Base-by-base conservation (phyloP, 1,140 invertebrate genomes). In the Helicoverpa armigera region DNA sequence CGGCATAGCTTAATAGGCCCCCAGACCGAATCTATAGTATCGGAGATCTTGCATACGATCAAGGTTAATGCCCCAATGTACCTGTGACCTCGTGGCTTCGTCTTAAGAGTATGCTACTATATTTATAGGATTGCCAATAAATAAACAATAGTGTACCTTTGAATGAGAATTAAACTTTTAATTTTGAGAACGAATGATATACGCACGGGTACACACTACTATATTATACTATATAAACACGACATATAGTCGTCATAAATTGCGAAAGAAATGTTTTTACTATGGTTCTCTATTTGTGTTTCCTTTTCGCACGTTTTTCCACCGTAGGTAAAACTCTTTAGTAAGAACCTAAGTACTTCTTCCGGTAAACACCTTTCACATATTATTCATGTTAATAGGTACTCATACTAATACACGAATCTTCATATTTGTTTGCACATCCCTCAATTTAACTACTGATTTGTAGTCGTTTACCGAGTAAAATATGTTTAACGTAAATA, bases 1-100 rank as follows among this genome's bases (percentile, higher is more conserved):
- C 83, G 86, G 86, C 50, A 77, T 60, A 82, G 81, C 80, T 85
- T 90, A 91, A 90, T 91, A 85, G 87, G 82, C 77, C 69, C 75
- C 82, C 74, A 79, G 80, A 82, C 61, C 53, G 75, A 84, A 84
- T 83, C 86, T 84, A 78, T 81, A 58, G 83, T 86, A 87, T 87
- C 85, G 79, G 67, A 73, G 77, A 86, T 83, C 84, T 80, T 82
- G 85, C 83, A 87, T 89, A 81, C 86, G 85, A 85, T 86, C 82
- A 81, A 81, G 83, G 84, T 88, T 85, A 85, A 74, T 87, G 84
- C 82, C 82, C 84, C 82, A 87, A 83, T 84, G 84, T 79, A 81
- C 82, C 81, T 83, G 80, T 82, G 79, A 87, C 79, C 87, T 77
- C 74, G 74, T 81, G 76, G 73, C 67, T 79, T 54, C 23, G 80